phyloP scores from a whole-genome alignment of 2,888 invertebrate species.

The Drosophila meridiana region DNA sequence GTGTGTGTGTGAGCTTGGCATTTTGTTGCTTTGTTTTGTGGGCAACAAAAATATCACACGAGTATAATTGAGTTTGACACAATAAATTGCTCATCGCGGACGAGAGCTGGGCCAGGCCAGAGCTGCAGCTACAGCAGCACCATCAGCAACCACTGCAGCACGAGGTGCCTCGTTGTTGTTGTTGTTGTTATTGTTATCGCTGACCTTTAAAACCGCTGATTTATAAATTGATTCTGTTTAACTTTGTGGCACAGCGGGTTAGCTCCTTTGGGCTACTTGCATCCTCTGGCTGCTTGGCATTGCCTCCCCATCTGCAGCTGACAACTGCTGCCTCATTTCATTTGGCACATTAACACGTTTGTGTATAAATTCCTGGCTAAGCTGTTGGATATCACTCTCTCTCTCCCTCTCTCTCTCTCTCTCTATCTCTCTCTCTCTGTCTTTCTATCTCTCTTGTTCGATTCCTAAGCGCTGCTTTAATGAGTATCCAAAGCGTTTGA shows the following conservation, averaged over 20 bases:
- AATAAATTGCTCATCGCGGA: slow-evolving; percentile 85
- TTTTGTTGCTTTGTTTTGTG: slow-evolving; percentile 63
- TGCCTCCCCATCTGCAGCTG: slow-evolving; percentile 42
- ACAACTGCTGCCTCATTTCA: slow-evolving; percentile 60
- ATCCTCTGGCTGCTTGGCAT: background rate
- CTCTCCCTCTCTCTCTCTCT: background rate
- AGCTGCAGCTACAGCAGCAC: slow-evolving; percentile 52
- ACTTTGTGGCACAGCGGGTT: slow-evolving; percentile 82
- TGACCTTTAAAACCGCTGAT: slow-evolving; percentile 84
- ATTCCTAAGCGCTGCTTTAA: slow-evolving; percentile 64
- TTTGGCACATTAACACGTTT: slow-evolving; percentile 79
- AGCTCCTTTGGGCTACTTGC: slow-evolving; percentile 60
- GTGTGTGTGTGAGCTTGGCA: slow-evolving; percentile 38
- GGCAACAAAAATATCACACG: slow-evolving; percentile 83
- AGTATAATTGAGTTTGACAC: slow-evolving; percentile 85
- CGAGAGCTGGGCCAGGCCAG: slow-evolving; percentile 46
- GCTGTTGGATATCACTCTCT: slow-evolving; percentile 2
- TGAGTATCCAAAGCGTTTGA: slow-evolving; percentile 55
- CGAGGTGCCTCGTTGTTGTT: slow-evolving; percentile 28
- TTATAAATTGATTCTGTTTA: slow-evolving; percentile 84
- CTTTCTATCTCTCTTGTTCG: slow-evolving; percentile 13
- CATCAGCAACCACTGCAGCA: slow-evolving; percentile 18
- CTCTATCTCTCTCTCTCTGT: background rate
- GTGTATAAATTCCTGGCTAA: slow-evolving; percentile 33
- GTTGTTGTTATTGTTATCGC: slow-evolving; percentile 62